Evolutionary conservation across 1,140 invertebrate species (phyloP), one percentile per base, ranked within the genome.

Genomic region (Pinna nobilis): DNA sequence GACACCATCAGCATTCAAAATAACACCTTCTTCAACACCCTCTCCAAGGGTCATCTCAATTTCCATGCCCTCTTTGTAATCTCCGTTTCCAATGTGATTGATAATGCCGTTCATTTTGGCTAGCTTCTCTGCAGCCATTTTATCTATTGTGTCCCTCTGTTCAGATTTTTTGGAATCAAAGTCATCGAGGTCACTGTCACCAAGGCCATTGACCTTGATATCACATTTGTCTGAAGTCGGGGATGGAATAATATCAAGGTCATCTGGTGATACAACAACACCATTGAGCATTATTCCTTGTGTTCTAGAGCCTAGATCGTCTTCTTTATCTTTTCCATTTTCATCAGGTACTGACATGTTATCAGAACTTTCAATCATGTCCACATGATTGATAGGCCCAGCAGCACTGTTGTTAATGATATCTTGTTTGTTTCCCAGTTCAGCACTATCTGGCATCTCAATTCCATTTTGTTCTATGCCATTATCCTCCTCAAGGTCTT

Each of bases 171-270:
- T 47, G 50, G 47, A 53, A 39, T 66, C 49, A 37, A 55, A 39
- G 33, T 35, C 64, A 15, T 67, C 51, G 18, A 50, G 39, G 47
- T 51, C 33, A 37, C 47, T 51, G 28, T 51, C 49, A 53, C 64
- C 53, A 33, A 51, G 37, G 20, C 51, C 64, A 35, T 50, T 51
- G 28, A 37, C 44, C 23, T 51, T 41, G 37, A 39, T 25, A 47
- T 72, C 51, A 44, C 44, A 25, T 25, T 44, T 44, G 39, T 68
- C 65, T 18, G 41, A 28, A 25, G 65, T 74, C 37, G 72, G 72
- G 47, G 72, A 74, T 1, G 72, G 72, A 59, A 74, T 74, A 32
- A 73, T 66, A 44, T 44, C 39, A 59, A 15, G 39, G 11, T 67
- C 70, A 32, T 67, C 72, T 1, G 65, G 72, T 37, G 65, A 74